A percentile compares a stretch with the other conserved stretches of the same genome.
Evolutionary conservation across 2,888 invertebrate genomes (phyloP).

Genomic region (Melanchra persicariae): DNA sequence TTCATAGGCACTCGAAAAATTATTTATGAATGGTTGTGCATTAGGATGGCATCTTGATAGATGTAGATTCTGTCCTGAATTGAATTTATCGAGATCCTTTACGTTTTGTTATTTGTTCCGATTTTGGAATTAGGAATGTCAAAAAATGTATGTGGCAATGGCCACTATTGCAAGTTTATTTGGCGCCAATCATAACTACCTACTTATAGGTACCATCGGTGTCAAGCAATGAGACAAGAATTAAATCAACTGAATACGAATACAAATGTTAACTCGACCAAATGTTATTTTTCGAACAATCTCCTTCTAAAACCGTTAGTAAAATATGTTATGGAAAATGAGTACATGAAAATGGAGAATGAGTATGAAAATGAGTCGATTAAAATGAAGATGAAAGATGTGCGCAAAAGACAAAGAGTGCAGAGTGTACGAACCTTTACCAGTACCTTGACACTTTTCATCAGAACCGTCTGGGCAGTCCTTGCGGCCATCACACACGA

Average conservation of each 20-base stretch:
- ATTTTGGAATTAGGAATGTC: too few species aligned
- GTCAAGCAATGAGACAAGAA: background rate
- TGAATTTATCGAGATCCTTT: too few species aligned
- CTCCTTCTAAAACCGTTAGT: background rate
- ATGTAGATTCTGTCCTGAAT: too few species aligned
- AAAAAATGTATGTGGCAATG: too few species aligned
- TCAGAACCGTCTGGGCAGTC: slow-evolving; percentile 97
- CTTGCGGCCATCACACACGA: slow-evolving; percentile 96
- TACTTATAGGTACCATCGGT: background rate
- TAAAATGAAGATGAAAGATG: slow-evolving; percentile 56
- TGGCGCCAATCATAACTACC: too few species aligned
- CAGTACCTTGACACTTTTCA: slow-evolving; percentile 93
- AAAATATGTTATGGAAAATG: slow-evolving; percentile 26
- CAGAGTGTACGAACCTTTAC: slow-evolving; percentile 84
- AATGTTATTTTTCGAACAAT: background rate
- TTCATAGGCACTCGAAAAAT: too few species aligned
- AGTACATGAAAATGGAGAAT: slow-evolving; percentile 26
- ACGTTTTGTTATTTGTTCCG: too few species aligned
- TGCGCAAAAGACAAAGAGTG: slow-evolving; percentile 73
- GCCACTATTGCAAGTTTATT: too few species aligned
- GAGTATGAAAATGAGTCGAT: slow-evolving; percentile 38
- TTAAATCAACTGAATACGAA: background rate
- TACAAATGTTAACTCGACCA: background rate
- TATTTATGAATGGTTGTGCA: too few species aligned
- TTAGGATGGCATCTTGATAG: too few species aligned